Base-by-base conservation (phyloP, 1,140 invertebrate species). In the Cyclina sinensis region DNA sequence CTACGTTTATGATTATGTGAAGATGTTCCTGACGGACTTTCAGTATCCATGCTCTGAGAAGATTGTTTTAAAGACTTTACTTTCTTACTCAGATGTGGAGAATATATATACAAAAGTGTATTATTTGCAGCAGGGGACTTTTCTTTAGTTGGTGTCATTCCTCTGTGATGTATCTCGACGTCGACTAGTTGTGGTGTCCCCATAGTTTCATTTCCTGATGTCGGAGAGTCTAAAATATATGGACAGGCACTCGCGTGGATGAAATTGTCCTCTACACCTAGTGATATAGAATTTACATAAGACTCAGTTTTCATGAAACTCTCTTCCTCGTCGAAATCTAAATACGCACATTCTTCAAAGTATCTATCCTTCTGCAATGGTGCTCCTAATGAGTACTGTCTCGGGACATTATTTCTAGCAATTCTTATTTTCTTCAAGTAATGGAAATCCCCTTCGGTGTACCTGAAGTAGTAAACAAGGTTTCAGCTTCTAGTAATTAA, bases 381-480 rank as follows among this genome's bases (percentile, higher is more conserved):
- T 21, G 88, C 51, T 9, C 92, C 90, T 14, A 93, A 79, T 9
- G 93, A 95, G 82, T 89, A 92, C 73, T 95, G 94, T 11, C 93
- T 84, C 11, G 92, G 92, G 21, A 93, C 84, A 7, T 51, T 74
- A 21, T 89, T 89, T n/a, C 90, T 82, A 5, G 84, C 90, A 35
- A 94, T 93, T 46, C 93, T 89, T 30, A 92, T 88, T 84, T 87
- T 88, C 73, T 95, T 95, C 51, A 95, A 85, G 84, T 95, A 90
- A 78, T 94, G 94, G 62, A 93, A 94, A 81, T 95, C 94, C 0
- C 94, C 94, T 30, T 94, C 94, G n/a, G 93, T 93, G 54, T 94
- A 94, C 70, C 94, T 94, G 73, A 14, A 88, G 73, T 7, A 21
- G 83, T 43, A 43, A 14, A 43, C n/a, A n/a, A n/a, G n/a, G n/a